Evolutionary conservation across 2,113 vertebrate genomes (phyloP).

Genomic region (Poeciliopsis prolifica): DNA sequence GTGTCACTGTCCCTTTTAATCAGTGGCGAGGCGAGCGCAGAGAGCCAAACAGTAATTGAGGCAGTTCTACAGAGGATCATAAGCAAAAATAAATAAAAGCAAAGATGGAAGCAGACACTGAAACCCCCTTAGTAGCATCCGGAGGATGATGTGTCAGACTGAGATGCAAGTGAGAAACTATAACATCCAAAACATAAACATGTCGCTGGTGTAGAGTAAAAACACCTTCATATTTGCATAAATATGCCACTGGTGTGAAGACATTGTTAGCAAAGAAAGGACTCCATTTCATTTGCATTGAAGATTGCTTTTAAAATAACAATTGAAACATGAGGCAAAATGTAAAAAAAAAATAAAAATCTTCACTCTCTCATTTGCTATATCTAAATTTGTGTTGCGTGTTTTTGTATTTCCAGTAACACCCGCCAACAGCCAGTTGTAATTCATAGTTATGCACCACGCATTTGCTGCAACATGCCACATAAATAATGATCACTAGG

Average conservation of each 20-base stretch:
- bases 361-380: too few species aligned
- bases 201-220: not conserved
- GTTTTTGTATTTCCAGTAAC: not conserved
- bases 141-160: slow-evolving; percentile 1
- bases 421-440: not conserved
- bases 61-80: slow-evolving; percentile 57
- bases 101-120: slow-evolving; percentile 18
- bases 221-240: not conserved
- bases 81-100: slow-evolving; percentile 31
- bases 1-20: slow-evolving; percentile 73
- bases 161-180: slow-evolving; percentile 24
- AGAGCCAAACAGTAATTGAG: slow-evolving; percentile 71
- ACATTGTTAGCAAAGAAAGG: slow-evolving; percentile 1
- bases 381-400: too few species aligned
- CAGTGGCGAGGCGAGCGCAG: slow-evolving; percentile 63
- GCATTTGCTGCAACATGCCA: not conserved
- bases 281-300: not conserved
- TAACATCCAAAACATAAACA: not conserved
- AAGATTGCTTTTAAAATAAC: not conserved
- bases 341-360: too few species aligned
- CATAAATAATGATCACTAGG: not conserved
- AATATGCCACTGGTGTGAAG: not conserved
- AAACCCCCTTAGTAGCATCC: slow-evolving; percentile 5
- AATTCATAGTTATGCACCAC: not conserved
- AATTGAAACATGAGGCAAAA: not conserved